Evolutionary conservation across 2,113 vertebrate genomes (phyloP), one percentile per base, ranked within the genome.

Genomic region (Vanacampus margaritifer): DNA sequence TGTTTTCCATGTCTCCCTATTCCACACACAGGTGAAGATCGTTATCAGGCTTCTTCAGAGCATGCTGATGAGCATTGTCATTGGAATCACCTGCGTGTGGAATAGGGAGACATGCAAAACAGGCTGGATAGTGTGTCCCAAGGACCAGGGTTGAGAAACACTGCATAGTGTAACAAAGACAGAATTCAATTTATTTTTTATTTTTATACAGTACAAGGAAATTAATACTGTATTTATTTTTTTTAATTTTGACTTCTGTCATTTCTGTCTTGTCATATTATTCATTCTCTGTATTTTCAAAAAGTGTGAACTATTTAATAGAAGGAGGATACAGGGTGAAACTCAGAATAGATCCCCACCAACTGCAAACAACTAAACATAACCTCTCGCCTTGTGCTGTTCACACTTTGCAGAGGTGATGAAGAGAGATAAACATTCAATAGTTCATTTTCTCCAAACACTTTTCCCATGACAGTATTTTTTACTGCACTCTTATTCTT

Each of bases 401-500:
- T 56, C 53, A 56, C 24, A 26, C 24, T 56, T 26, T 56, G 53
- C 24, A 65, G 41, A 46, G 46, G 67, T 41, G 23, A 56, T 64
- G 41, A 65, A 39, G 21, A 65, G 21, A 69, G 26, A 60, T 53
- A 71, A 56, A 56, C 53, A 56, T 46, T n/a, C 10, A 58, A 54
- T 24, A 3, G 37, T 60, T 16, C 43, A 35, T 58, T 45, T 60
- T 75, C 41, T 67, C 65, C 66, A 23, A 17, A 60, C 62, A 17
- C 80, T 71, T 68, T 59, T 71, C 59, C 76, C 73, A 58, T 46
- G 37, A 43, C 57, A 72, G 58, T 53, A 62, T 56, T 56, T 26
- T 56, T 54, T 54, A 73, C 63, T 21, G 6, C 72, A 54, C 39
- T 72, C 45, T 78, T 51, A 79, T 76, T 74, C 48, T 71, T 70